These are phyloP conservation scores for Mustela nigripes DNA, from an alignment of 2,113 vertebrate genomes.

Conservation along the genomic window DNA sequence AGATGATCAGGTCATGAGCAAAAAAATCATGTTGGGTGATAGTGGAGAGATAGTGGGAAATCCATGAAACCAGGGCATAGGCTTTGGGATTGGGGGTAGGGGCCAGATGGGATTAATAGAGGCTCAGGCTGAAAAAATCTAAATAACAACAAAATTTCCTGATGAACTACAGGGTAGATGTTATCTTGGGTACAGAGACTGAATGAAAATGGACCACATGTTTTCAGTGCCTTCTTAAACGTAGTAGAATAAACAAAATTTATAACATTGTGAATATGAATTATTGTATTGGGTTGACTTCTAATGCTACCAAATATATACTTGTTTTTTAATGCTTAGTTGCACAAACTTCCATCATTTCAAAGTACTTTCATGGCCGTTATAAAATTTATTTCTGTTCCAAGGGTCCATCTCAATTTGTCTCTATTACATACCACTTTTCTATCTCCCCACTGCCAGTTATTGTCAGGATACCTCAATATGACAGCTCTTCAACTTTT, in stretches of 20 bases:
- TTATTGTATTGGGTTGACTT: neutral
- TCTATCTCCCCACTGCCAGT: neutral
- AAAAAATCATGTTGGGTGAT: neutral
- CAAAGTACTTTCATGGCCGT: neutral
- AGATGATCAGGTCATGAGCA: neutral
- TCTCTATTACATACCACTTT: neutral
- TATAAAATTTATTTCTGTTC: conserved; percentile 44
- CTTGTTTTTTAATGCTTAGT: neutral
- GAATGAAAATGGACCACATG: conserved; percentile 4
- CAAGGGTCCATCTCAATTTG: neutral
- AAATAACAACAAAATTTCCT: neutral
- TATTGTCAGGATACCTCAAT: neutral
- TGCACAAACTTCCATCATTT: neutral
- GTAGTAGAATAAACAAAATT: neutral
- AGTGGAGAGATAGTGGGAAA: neutral
- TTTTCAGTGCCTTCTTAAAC: conserved; percentile 31
- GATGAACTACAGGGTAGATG: neutral
- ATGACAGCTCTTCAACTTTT: neutral
- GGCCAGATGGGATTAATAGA: neutral
- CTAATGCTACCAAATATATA: neutral
- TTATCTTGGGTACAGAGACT: neutral
- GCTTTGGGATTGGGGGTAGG: rapidly evolving
- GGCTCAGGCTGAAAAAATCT: neutral
- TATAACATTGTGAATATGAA: neutral
- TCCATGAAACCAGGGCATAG: neutral